These are phyloP conservation scores for Hypolimnas misippus DNA, from an alignment of 2,888 invertebrate genomes.

Conservation along the genomic window DNA sequence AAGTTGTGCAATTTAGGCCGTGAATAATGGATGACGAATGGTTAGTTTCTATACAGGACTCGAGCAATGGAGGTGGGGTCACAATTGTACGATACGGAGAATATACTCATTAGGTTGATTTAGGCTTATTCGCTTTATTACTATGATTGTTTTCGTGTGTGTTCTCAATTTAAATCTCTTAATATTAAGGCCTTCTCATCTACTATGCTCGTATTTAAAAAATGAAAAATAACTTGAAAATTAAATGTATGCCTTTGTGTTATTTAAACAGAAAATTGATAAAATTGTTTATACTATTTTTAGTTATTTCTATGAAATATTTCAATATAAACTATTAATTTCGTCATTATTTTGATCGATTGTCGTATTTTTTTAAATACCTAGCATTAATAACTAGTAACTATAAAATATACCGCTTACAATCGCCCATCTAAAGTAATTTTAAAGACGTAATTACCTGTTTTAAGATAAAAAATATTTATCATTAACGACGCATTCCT, in stretches of 20 bases:
- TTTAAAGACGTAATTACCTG: conserved; percentile 6
- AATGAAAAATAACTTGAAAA: no score
- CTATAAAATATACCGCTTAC: neutral
- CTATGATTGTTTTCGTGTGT: conserved; percentile 7
- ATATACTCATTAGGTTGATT: conserved; percentile 18
- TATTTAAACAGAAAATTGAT: no score
- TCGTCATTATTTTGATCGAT: neutral
- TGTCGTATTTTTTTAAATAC: neutral
- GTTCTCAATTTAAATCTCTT: neutral
- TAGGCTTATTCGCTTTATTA: conserved; percentile 4
- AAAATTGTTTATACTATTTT: no score
- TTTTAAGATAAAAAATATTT: conserved; percentile 12
- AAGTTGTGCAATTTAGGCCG: conserved; percentile 84
- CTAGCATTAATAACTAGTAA: neutral
- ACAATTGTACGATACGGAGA: conserved; percentile 54
- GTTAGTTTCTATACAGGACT: conserved; percentile 71
- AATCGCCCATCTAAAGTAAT: conserved; percentile 7
- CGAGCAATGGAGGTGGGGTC: conserved; percentile 73
- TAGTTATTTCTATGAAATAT: neutral
- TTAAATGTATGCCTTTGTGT: no score
- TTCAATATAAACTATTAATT: neutral
- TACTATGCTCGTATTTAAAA: no score
- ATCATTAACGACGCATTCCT: conserved; percentile 4
- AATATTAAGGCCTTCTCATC: no score
- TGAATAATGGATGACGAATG: conserved; percentile 84